phyloP scores from a whole-genome alignment of 1,140 invertebrate species.

The Heliconius hermathena region DNA sequence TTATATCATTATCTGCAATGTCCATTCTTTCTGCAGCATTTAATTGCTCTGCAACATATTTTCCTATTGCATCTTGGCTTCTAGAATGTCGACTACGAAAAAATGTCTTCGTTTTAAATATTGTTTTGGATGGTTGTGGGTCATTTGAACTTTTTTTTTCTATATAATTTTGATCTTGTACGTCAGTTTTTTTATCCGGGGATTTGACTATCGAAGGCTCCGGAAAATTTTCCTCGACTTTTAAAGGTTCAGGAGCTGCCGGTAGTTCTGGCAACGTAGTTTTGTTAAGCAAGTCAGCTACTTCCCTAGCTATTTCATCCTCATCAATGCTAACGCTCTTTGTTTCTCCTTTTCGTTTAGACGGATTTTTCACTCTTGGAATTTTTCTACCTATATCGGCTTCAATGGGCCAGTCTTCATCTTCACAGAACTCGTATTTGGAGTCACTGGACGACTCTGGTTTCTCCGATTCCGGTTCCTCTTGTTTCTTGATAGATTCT shows the following conservation, averaged over 20 bases:
- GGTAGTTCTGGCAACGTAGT: constrained; percentile 82
- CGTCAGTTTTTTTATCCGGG: constrained; percentile 71
- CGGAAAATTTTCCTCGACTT: constrained; percentile 80
- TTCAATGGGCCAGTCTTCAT: constrained; percentile 80
- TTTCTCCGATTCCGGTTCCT: constrained; percentile 57
- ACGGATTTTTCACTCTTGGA: constrained; percentile 74
- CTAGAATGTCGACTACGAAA: constrained; percentile 81
- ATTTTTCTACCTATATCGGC: constrained; percentile 80
- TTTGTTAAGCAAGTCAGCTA: constrained; percentile 82
- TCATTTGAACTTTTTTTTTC: constrained; percentile 58
- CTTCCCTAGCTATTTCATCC: constrained; percentile 80
- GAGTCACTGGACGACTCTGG: constrained; percentile 67
- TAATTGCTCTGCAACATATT: constrained; percentile 78
- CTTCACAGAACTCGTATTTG: constrained; percentile 83
- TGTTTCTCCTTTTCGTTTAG: constrained; percentile 66
- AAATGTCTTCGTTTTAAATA: constrained; percentile 82
- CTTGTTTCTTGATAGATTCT: constrained; percentile 60
- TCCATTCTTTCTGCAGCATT: constrained; percentile 74
- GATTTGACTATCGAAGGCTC: constrained; percentile 74
- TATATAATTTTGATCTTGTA: constrained; percentile 48
- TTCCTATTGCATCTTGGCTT: constrained; percentile 81
- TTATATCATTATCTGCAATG: constrained; percentile 63
- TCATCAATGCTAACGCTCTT: constrained; percentile 72
- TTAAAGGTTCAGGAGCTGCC: constrained; percentile 65
- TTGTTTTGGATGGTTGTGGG: constrained; percentile 70